These are phyloP conservation scores for Phaenicophaeus curvirostris DNA, from an alignment of 2,797 vertebrate genomes.

Conservation along the genomic window DNA sequence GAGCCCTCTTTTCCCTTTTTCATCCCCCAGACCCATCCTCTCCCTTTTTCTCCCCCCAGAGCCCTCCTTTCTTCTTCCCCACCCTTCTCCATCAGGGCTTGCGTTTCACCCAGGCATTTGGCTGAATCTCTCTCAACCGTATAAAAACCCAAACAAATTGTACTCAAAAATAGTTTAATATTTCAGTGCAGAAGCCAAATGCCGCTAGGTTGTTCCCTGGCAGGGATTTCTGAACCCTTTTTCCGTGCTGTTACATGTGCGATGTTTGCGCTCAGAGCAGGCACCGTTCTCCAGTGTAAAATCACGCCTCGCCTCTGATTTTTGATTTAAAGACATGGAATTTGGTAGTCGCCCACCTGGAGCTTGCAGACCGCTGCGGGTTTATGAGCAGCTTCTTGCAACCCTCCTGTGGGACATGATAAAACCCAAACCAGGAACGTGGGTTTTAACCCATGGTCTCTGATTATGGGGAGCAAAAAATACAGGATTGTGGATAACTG, in stretches of 20 bases:
- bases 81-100: not conserved
- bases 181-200: not conserved
- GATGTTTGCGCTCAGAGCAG: not conserved
- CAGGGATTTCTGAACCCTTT: not conserved
- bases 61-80: not conserved
- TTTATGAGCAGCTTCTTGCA: not conserved
- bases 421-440: not conserved
- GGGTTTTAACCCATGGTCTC: constrained; percentile 15
- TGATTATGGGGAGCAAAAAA: not conserved
- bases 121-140: not conserved
- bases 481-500: not conserved
- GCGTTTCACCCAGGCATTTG: not conserved
- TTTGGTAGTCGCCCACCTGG: not conserved
- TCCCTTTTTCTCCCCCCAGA: no score
- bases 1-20: no score
- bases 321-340: not conserved
- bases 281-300: not conserved
- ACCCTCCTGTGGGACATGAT: accelerated
- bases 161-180: not conserved
- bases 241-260: not conserved
- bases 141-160: not conserved
- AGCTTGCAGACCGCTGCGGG: not conserved
- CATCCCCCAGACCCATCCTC: accelerated
- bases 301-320: not conserved
- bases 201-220: not conserved